These are phyloP conservation scores for Hoplodrina ambigua DNA, from an alignment of 2,888 invertebrate genomes.

Conservation along the genomic window DNA sequence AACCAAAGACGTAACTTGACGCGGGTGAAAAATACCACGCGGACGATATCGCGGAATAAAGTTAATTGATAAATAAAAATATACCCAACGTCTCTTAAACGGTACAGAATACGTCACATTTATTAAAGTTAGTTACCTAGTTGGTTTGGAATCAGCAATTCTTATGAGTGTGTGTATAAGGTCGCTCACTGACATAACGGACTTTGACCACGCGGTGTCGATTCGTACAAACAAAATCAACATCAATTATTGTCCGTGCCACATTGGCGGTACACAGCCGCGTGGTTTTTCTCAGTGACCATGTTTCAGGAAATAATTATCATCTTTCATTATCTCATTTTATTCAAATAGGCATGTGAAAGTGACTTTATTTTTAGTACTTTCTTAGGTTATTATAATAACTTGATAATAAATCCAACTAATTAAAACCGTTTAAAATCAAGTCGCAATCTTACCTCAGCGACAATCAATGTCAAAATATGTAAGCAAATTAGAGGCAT, in stretches of 20 bases:
- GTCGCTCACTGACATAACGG: slow-evolving; percentile 65
- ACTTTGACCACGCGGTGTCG: slow-evolving; percentile 71
- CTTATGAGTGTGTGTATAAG: slow-evolving; percentile 64
- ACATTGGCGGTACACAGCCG: slow-evolving; percentile 48
- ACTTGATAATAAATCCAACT: too few species aligned
- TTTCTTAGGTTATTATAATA: too few species aligned
- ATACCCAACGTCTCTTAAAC: background rate
- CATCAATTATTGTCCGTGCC: slow-evolving; percentile 74
- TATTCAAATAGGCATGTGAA: too few species aligned
- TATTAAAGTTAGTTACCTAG: slow-evolving; percentile 13
- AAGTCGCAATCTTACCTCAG: too few species aligned
- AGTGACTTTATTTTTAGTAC: too few species aligned
- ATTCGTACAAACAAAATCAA: slow-evolving; percentile 69
- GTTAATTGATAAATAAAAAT: too few species aligned
- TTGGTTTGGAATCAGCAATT: slow-evolving; percentile 67
- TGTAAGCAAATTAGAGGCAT: too few species aligned
- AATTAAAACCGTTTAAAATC: too few species aligned
- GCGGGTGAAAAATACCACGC: too few species aligned
- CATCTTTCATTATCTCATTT: background rate
- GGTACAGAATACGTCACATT: background rate
- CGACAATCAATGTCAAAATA: too few species aligned
- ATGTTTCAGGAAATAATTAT: background rate
- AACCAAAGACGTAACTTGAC: too few species aligned
- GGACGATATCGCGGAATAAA: too few species aligned
- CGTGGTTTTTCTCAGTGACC: background rate